Percentiles rank a stretch among this genome's conserved stretches.
Conservation (phyloP, 1,140 invertebrate genomes). For the Bombus difficillimus region DNA sequence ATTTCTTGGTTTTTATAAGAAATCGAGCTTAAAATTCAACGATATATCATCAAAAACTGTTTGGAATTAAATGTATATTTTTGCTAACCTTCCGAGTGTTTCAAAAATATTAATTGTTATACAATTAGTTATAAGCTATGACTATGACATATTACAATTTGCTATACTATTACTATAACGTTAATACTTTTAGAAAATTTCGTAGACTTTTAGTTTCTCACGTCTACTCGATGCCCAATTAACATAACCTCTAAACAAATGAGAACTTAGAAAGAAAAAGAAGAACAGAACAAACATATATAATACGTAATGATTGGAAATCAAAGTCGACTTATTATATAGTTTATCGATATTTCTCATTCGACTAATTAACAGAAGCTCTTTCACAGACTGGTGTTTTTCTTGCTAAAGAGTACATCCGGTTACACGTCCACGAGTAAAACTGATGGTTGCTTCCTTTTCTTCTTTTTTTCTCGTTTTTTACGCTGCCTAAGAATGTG, state of each 20-base stretch:
- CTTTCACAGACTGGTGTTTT: slow-evolving; percentile 29
- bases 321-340: not conserved
- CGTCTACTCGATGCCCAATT: not conserved
- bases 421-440: slow-evolving; percentile 31
- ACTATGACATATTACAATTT: too few species aligned
- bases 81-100: not conserved
- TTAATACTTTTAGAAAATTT: too few species aligned
- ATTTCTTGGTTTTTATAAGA: not conserved
- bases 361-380: slow-evolving; percentile 30
- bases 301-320: not conserved
- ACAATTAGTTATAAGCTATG: too few species aligned
- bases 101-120: not conserved
- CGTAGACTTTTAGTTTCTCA: too few species aligned
- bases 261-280: not conserved
- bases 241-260: not conserved
- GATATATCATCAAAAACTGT: too few species aligned
- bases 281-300: too few species aligned
- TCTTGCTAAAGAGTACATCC: slow-evolving; percentile 38
- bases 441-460: slow-evolving; percentile 29
- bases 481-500: slow-evolving; percentile 1
- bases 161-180: too few species aligned
- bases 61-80: too few species aligned
- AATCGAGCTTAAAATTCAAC: not conserved
- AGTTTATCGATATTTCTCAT: not conserved
- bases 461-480: not conserved